phyloP scores from a whole-genome alignment of 1,140 invertebrate genomes.

The Euura saliciscinereae region DNA sequence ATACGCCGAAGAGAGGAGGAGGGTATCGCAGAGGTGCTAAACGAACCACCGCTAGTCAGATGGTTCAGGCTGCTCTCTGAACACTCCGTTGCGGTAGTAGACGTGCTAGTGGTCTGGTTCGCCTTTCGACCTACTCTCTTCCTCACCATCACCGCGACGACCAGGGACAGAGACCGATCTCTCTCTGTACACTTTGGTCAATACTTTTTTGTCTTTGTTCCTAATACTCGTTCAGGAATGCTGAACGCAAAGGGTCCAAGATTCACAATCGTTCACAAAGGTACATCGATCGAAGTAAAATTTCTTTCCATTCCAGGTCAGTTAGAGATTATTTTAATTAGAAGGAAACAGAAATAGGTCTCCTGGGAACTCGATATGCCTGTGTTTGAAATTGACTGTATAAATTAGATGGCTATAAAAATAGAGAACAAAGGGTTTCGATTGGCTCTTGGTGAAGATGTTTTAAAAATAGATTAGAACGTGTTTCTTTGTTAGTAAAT shows the following conservation, averaged over 20 bases:
- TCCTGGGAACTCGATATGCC: neutral
- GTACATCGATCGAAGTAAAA: no score
- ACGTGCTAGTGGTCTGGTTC: conserved; percentile 26
- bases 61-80: conserved; percentile 27
- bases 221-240: neutral
- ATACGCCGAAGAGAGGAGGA: conserved; percentile 30
- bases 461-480: neutral
- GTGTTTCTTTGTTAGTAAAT: conserved; percentile 1
- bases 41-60: conserved; percentile 24
- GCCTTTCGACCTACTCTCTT: conserved; percentile 37
- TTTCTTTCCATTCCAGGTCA: no score
- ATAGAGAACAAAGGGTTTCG: neutral
- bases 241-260: neutral
- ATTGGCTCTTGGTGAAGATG: neutral
- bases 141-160: conserved; percentile 31
- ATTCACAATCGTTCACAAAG: neutral
- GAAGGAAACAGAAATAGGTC: neutral
- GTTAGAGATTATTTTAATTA: neutral
- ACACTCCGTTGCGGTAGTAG: conserved; percentile 24
- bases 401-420: neutral
- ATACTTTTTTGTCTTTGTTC: no score
- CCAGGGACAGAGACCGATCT: conserved; percentile 17
- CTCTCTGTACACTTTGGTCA: neutral
- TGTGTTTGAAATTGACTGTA: neutral
- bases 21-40: conserved; percentile 24